Evolutionary conservation across 2,113 vertebrate genomes (phyloP).

Genomic region (Plotosus lineatus): DNA sequence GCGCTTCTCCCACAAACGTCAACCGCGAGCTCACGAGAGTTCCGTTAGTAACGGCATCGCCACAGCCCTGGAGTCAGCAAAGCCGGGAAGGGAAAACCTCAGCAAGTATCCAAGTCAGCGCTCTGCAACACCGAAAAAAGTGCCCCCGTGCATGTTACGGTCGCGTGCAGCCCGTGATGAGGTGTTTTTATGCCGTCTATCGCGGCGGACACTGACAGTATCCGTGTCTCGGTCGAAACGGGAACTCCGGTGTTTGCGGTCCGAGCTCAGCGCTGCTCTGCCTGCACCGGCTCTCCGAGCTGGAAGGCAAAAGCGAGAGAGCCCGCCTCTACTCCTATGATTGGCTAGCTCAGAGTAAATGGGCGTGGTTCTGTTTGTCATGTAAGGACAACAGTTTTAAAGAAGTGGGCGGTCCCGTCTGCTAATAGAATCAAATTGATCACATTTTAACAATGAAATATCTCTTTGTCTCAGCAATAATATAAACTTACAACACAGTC

Average conservation of each 20-base stretch:
- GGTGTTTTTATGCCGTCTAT: not conserved
- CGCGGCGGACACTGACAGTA: too few species aligned
- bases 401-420: not conserved
- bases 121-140: not conserved
- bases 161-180: not conserved
- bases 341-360: constrained; percentile 19
- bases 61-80: not conserved
- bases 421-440: not conserved
- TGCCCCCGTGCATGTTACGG: not conserved
- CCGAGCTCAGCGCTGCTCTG: too few species aligned
- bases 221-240: too few species aligned
- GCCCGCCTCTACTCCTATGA: constrained; percentile 39
- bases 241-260: constrained; percentile 51
- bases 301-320: constrained; percentile 55
- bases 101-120: constrained; percentile 15
- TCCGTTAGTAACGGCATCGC: constrained; percentile 26
- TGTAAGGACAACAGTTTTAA: constrained; percentile 52
- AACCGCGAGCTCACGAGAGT: constrained; percentile 4
- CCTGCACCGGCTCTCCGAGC: too few species aligned
- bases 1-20: constrained; percentile 16
- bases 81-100: not conserved
- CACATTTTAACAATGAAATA: not conserved
- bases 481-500: not conserved
- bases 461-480: not conserved
- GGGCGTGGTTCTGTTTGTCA: constrained; percentile 53